A percentile compares a stretch with the other conserved stretches of the same genome.
Conservation (phyloP, 2,888 invertebrate genomes). For the Augochlorella aurata region DNA sequence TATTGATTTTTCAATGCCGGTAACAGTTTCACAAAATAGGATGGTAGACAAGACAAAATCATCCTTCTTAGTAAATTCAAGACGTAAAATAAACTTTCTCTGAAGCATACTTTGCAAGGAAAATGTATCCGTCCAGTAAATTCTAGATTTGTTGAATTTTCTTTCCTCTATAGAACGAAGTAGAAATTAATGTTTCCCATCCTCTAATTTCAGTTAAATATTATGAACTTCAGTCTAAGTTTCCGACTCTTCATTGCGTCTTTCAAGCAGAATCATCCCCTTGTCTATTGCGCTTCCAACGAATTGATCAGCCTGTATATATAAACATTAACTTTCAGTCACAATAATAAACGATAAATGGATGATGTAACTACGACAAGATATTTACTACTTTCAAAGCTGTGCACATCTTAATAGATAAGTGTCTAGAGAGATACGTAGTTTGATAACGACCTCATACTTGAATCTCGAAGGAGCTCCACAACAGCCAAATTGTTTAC, state of each 20-base stretch:
- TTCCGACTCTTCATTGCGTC: neutral
- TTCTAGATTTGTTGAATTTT: no score
- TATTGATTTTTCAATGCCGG: neutral
- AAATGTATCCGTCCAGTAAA: neutral
- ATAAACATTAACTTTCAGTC: neutral
- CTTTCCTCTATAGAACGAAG: no score
- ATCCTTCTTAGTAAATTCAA: neutral
- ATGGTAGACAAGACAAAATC: neutral
- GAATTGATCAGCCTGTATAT: neutral
- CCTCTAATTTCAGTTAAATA: neutral
- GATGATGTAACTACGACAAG: neutral
- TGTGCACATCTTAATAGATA: neutral
- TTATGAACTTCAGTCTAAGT: neutral
- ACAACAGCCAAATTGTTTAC: neutral
- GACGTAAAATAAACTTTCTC: neutral
- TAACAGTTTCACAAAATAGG: neutral
- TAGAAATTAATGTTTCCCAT: no score
- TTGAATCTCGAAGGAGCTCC: neutral
- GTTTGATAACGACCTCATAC: neutral
- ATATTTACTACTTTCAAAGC: neutral
- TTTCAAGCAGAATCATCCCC: neutral
- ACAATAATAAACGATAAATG: neutral
- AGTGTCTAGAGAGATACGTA: neutral
- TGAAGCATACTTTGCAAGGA: neutral
- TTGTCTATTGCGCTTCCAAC: neutral